phyloP scores from a whole-genome alignment of 2,113 vertebrate genomes.

The Peromyscus leucopus region DNA sequence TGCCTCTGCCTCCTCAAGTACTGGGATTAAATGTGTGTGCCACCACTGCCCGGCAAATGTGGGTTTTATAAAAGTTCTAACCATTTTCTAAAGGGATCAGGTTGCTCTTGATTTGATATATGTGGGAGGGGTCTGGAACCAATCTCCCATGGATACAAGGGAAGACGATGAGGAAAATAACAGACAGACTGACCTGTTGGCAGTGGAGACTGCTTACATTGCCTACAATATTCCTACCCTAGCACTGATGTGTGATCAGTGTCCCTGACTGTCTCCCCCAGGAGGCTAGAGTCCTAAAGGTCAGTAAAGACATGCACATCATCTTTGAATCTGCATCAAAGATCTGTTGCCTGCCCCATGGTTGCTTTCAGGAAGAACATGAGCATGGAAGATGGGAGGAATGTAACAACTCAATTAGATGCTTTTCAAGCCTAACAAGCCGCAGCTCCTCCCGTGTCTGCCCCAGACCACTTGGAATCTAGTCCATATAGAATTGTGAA shows the following conservation, averaged over 20 bases:
- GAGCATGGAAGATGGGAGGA: background rate
- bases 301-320: background rate
- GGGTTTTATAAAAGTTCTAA: background rate
- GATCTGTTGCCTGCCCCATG: no score
- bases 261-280: background rate
- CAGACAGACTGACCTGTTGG: rapidly evolving
- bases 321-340: background rate
- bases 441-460: background rate
- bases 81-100: background rate
- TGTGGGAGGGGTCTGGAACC: background rate
- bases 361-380: background rate
- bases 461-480: background rate
- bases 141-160: background rate
- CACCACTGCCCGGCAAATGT: background rate
- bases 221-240: rapidly evolving
- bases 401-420: background rate
- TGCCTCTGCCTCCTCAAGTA: no score
- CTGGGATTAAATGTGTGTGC: no score
- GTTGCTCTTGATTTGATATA: background rate
- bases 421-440: background rate
- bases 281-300: rapidly evolving
- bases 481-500: background rate
- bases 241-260: no score
- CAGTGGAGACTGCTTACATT: no score
- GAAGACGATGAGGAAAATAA: background rate